phyloP scores from a whole-genome alignment of 2,888 invertebrate genomes.

The Chloroclystis v-ata region DNA sequence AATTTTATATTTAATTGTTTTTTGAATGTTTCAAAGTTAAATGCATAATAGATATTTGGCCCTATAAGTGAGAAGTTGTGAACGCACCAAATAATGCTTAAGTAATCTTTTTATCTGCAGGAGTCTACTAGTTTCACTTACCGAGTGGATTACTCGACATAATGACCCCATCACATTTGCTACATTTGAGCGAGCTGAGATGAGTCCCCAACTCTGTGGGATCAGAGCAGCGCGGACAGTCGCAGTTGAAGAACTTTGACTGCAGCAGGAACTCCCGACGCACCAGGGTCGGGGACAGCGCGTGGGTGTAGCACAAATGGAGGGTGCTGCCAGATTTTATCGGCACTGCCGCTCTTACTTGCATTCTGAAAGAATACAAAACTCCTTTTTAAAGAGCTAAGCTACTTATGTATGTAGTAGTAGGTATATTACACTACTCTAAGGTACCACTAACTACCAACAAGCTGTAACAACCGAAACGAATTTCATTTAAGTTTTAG shows the following conservation, averaged over 20 bases:
- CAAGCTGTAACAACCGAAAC: too few relatives aligned
- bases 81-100: too few relatives aligned
- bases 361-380: conserved; percentile 67
- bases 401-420: too few relatives aligned
- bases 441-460: too few relatives aligned
- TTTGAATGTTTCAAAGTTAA: too few relatives aligned
- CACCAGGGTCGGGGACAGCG: conserved; percentile 83
- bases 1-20: too few relatives aligned
- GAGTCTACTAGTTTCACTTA: conserved; percentile 55
- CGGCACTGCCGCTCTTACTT: conserved; percentile 82
- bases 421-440: too few relatives aligned
- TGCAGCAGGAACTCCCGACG: conserved; percentile 83
- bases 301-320: conserved; percentile 86
- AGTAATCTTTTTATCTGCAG: too few relatives aligned
- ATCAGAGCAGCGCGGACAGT: conserved; percentile 85
- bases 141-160: conserved; percentile 82
- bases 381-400: too few relatives aligned
- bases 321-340: conserved; percentile 81
- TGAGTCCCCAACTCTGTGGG: conserved; percentile 89
- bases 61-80: too few relatives aligned
- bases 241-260: conserved; percentile 89
- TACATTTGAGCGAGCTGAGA: conserved; percentile 87
- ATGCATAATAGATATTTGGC: too few relatives aligned
- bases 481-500: too few relatives aligned
- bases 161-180: conserved; percentile 84